A percentile compares a stretch with the other conserved stretches of the same genome.
Evolutionary conservation across 2,113 vertebrate species (phyloP).

Genomic region (Leptosomus discolor): DNA sequence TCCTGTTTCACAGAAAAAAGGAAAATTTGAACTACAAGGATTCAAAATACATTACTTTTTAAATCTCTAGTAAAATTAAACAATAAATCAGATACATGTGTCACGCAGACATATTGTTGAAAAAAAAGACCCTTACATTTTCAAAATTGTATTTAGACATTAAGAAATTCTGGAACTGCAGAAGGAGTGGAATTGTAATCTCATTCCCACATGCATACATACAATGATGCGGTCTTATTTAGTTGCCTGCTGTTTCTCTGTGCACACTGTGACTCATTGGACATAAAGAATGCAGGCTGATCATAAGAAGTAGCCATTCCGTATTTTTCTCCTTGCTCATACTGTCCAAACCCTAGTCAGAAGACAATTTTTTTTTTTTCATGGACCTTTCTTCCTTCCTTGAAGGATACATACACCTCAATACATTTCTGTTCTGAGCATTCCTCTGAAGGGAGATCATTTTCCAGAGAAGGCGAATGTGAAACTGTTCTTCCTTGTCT

Average conservation of each 20-base stretch:
- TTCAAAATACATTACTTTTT: neutral
- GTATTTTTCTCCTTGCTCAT: neutral
- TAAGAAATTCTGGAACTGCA: neutral
- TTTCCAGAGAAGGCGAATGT: neutral
- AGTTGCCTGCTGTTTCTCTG: neutral
- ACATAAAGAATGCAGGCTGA: neutral
- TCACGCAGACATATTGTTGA: neutral
- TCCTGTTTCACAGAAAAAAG: neutral
- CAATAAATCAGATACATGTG: neutral
- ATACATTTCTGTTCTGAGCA: neutral
- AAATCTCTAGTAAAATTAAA: neutral
- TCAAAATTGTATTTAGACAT: neutral
- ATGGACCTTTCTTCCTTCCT: neutral
- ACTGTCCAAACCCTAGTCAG: neutral
- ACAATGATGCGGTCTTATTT: neutral
- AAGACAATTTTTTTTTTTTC: neutral
- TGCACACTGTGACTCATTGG: neutral
- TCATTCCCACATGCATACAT: neutral
- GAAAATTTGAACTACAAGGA: neutral
- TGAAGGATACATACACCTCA: neutral
- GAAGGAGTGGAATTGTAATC: neutral
- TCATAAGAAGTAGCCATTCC: neutral
- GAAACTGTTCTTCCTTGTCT: neutral
- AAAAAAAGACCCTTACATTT: neutral
- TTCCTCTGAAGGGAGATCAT: neutral